Base-by-base conservation (phyloP, 2,888 invertebrate species). In the Phymatocera aterrima region DNA sequence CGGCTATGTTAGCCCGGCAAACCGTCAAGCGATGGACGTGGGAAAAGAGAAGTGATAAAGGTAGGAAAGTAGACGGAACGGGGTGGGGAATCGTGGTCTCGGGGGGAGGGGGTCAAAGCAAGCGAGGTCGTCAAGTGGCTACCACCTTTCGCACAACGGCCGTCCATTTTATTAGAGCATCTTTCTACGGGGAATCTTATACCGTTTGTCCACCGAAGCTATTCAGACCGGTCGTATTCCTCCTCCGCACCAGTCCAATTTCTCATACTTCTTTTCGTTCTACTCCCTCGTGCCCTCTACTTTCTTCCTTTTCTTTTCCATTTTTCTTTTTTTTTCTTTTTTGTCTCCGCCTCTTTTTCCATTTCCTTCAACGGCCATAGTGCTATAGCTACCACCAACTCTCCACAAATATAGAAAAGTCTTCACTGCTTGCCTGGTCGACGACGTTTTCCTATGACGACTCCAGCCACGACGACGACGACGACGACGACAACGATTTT, bases 91-190 rank as follows among this genome's bases (percentile, higher is more conserved):
- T 28, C 15, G 34, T 5, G 72, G 18, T 72, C 51, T 51, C 10
- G 34, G 64, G 12, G 72, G 31, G 54, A 40, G 57, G 40, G 40
- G 60, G 75, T 54, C 75, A 75, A 81, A 81, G 80, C 68, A 81
- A 80, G 79, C 80, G 82, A 80, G 83, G 83, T 86, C 87, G 85
- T 85, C 85, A 84, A 85, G 85, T 85, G 85, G 83, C 83, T 81
- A 83, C 81, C 81, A 72, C 79, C 79, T 54, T 78, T 61, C 78
- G 82, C 80, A 82, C 83, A 84, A 84, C 83, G 84, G 82, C 83
- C 85, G 84, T 87, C 84, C 87, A 86, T 89, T 88, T 88, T 89
- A 88, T 88, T 88, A 86, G 84, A 86, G 84, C 88, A 87, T 88
- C 87, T 87, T 86, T 88, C 87, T 86, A 80, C 85, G 81, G 77